Percentiles rank a stretch among this genome's conserved stretches.
These are phyloP conservation scores for Elephantulus edwardii DNA, from an alignment of 2,113 vertebrate species.

Conservation along the genomic window DNA sequence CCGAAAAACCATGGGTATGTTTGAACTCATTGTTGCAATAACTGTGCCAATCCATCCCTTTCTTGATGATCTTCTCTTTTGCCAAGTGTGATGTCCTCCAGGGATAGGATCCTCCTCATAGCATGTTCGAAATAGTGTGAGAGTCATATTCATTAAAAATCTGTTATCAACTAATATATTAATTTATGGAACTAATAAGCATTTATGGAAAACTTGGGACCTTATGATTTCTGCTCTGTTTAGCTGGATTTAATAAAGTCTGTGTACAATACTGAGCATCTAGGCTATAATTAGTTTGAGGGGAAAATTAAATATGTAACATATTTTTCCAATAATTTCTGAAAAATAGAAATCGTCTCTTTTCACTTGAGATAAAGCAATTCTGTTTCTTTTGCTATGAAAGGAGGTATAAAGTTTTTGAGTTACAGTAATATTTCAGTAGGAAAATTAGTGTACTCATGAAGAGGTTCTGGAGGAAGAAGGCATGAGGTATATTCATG, in stretches of 20 bases:
- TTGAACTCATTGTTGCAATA: too few species aligned
- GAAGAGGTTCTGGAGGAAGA: not conserved
- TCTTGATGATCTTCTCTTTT: too few species aligned
- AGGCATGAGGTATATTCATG: not conserved
- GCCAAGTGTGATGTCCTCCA: too few species aligned
- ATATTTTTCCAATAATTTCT: not conserved
- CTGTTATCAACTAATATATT: not conserved
- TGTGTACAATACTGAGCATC: not conserved
- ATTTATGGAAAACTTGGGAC: not conserved
- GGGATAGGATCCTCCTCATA: too few species aligned
- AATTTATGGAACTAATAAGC: too few species aligned
- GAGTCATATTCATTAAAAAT: not conserved
- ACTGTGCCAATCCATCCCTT: too few species aligned
- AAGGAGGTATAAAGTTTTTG: not conserved
- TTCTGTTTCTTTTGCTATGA: not conserved
- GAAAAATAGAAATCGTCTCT: not conserved
- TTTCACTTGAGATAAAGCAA: not conserved
- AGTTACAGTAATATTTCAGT: not conserved
- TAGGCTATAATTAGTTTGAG: not conserved
- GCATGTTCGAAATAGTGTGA: too few species aligned
- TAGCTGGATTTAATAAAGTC: not conserved
- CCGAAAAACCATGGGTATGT: too few species aligned
- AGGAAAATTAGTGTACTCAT: not conserved
- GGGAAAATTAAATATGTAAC: constrained; percentile 11
- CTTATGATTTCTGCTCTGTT: not conserved